phyloP scores from a whole-genome alignment of 2,888 invertebrate genomes.

The Octonoba sinensis region DNA sequence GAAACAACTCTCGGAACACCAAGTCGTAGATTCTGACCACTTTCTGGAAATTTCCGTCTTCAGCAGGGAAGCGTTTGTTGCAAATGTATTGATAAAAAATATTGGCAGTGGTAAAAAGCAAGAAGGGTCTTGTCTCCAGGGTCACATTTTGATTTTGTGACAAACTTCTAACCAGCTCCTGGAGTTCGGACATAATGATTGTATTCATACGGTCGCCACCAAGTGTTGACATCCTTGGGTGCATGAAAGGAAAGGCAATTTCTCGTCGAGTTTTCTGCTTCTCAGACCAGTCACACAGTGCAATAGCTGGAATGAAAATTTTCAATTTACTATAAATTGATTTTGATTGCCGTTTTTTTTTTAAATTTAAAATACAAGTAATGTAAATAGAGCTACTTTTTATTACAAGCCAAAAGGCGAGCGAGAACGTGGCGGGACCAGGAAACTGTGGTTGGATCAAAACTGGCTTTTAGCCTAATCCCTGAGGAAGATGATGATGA shows the following conservation, averaged over 20 bases:
- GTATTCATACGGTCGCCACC: conserved; percentile 81
- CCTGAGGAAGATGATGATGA: too few species aligned
- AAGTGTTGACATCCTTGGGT: conserved; percentile 81
- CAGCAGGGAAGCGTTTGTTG: conserved; percentile 77
- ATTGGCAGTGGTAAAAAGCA: conserved; percentile 83
- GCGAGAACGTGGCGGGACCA: too few species aligned
- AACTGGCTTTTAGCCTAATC: too few species aligned
- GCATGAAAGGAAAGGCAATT: conserved; percentile 83
- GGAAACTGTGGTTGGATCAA: too few species aligned
- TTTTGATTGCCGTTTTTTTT: too few species aligned
- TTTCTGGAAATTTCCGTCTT: conserved; percentile 79
- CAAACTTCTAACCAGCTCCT: conserved; percentile 64
- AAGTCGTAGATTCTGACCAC: conserved; percentile 84
- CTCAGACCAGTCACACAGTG: conserved; percentile 89
- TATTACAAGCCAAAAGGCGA: too few species aligned
- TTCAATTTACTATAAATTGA: not conserved
- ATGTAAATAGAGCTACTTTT: too few species aligned
- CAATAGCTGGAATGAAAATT: conserved; percentile 78
- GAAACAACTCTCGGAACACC: conserved; percentile 92
- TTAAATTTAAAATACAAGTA: too few species aligned
- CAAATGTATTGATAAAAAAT: conserved; percentile 91
- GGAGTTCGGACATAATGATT: conserved; percentile 76
- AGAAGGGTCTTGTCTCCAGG: conserved; percentile 77
- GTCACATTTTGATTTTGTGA: conserved; percentile 61
- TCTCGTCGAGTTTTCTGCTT: conserved; percentile 84